Percentiles rank a stretch among this genome's conserved stretches.
Conservation (phyloP, 2,888 invertebrate genomes). For the Sycophila texana region DNA sequence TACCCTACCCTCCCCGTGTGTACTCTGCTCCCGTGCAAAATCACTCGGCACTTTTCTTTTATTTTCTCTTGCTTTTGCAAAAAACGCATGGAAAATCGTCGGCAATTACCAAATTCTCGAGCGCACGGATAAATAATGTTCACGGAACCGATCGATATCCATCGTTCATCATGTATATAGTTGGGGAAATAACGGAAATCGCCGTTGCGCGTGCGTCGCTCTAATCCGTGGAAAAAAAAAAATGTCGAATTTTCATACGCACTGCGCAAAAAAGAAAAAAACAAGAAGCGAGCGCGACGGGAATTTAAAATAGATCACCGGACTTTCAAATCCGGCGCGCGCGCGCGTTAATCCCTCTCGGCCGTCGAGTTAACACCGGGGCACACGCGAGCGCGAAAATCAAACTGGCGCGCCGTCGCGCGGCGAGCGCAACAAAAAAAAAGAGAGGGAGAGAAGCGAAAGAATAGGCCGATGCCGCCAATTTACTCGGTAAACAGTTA, state of each 20-base stretch:
- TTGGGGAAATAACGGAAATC: too few species aligned
- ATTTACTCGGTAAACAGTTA: conserved; percentile 55
- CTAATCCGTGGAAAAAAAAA: background rate
- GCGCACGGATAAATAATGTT: too few species aligned
- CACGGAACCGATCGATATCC: too few species aligned
- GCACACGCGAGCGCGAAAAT: conserved; percentile 26
- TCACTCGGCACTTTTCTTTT: too few species aligned
- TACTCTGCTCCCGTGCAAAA: too few species aligned
- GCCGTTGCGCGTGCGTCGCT: background rate
- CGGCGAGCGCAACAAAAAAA: conserved; percentile 1
- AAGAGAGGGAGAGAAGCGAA: background rate
- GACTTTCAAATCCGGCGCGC: conserved; percentile 23
- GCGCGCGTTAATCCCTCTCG: conserved; percentile 46
- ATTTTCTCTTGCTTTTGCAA: too few species aligned
- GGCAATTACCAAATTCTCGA: too few species aligned
- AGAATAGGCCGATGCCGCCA: conserved; percentile 44
- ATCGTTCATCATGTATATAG: too few species aligned
- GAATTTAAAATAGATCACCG: conserved; percentile 46
- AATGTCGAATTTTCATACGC: conserved; percentile 16
- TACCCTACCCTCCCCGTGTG: too few species aligned
- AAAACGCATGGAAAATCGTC: too few species aligned
- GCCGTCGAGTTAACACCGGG: conserved; percentile 37
- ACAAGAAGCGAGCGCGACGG: background rate
- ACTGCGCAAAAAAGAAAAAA: conserved; percentile 9
- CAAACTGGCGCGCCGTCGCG: conserved; percentile 31